phyloP scores from a whole-genome alignment of 2,888 invertebrate species.

The Temnothorax rugatulus region DNA sequence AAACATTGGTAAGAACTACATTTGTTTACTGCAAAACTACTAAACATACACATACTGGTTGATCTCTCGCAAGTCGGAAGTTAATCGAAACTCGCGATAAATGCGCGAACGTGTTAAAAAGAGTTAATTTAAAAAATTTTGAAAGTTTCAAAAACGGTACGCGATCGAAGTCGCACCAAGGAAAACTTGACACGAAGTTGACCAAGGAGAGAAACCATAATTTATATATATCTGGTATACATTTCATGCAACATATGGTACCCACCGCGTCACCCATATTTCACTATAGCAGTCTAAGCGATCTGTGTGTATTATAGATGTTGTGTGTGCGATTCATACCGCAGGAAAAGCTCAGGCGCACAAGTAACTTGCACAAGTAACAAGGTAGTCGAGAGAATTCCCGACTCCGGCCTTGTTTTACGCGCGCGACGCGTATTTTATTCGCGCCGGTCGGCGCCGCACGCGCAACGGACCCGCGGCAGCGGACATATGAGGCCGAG shows the following conservation, averaged over 20 bases:
- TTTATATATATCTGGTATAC: slow-evolving; percentile 26
- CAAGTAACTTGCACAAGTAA: slow-evolving; percentile 12
- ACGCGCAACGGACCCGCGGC: slow-evolving; percentile 12
- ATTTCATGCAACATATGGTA: slow-evolving; percentile 25
- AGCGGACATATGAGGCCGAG: slow-evolving; percentile 34
- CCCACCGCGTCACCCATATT: slow-evolving; percentile 26
- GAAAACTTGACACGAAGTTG: slow-evolving; percentile 13
- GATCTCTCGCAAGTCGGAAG: neutral
- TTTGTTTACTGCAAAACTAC: neutral
- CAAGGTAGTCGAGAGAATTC: slow-evolving; percentile 19
- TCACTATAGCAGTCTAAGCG: slow-evolving; percentile 36
- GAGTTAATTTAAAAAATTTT: slow-evolving; percentile 4
- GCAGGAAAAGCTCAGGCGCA: slow-evolving; percentile 26
- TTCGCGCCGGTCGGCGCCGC: slow-evolving; percentile 35
- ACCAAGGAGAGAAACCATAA: neutral
- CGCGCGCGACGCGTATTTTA: slow-evolving; percentile 56
- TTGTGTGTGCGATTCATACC: slow-evolving; percentile 4
- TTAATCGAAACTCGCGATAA: neutral
- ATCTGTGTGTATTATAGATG: neutral
- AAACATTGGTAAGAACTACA: neutral
- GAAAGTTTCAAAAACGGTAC: neutral
- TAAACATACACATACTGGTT: no score
- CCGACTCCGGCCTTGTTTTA: slow-evolving; percentile 25
- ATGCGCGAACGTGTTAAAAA: neutral
- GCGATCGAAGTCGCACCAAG: neutral